Evolutionary conservation across 2,113 vertebrate species (phyloP).

Genomic region (Anguilla rostrata): DNA sequence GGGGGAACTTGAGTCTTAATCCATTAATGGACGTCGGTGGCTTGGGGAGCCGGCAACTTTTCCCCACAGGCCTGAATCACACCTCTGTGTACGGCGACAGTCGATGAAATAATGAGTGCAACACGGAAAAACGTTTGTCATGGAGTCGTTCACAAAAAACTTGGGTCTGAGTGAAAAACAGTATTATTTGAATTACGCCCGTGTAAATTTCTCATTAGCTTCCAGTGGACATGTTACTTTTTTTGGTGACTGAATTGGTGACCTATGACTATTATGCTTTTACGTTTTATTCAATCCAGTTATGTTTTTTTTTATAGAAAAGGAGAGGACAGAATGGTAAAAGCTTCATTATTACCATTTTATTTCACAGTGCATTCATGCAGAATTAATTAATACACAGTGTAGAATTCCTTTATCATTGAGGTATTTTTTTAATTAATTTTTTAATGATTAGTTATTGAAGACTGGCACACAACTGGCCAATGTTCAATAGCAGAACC

Average conservation of each 20-base stretch:
- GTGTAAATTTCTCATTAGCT: neutral
- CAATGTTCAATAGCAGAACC: neutral
- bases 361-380: too few relatives aligned
- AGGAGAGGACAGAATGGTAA: too few relatives aligned
- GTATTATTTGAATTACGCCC: neutral
- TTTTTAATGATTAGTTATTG: neutral
- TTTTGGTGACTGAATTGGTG: neutral
- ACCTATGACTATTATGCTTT: neutral
- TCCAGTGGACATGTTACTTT: neutral
- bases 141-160: neutral
- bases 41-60: neutral
- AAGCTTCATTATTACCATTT: too few relatives aligned
- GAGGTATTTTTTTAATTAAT: neutral
- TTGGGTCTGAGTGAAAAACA: neutral
- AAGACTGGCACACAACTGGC: neutral
- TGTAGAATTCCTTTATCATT: neutral
- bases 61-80: neutral
- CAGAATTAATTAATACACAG: too few relatives aligned
- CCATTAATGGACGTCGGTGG: conserved; percentile 42
- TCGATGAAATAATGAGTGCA: neutral
- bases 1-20: conserved; percentile 30
- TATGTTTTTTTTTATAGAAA: neutral
- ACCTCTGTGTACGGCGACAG: neutral
- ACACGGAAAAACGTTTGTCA: neutral
- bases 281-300: neutral